Base-by-base conservation (phyloP, 2,888 invertebrate genomes). In the Mystacides longicornis region DNA sequence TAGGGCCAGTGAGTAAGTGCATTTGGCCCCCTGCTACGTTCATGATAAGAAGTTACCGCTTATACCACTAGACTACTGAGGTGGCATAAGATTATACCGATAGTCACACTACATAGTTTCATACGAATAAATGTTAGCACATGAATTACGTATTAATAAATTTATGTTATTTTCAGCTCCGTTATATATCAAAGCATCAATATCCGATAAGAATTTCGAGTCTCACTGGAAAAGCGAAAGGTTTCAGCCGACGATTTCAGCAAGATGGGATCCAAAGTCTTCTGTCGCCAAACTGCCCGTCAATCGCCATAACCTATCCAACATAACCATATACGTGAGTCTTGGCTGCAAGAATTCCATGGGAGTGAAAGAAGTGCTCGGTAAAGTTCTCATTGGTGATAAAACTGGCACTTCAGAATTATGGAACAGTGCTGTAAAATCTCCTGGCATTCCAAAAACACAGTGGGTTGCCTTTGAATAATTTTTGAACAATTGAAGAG, bases 101-200 rank as follows among this genome's bases (percentile, higher is more conserved):
- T n/a, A n/a, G n/a, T n/a, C n/a, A n/a, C n/a, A n/a, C n/a, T n/a
- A n/a, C n/a, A n/a, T n/a, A n/a, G n/a, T n/a, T n/a, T n/a, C n/a
- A n/a, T n/a, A n/a, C n/a, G n/a, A n/a, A n/a, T n/a, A n/a, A n/a
- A n/a, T n/a, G n/a, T n/a, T n/a, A n/a, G n/a, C n/a, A n/a, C n/a
- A n/a, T n/a, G n/a, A n/a, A 43, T 27, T 7, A 27, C 5, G 11
- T 27, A 27, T 5, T 27, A 23, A 51, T 9, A 16, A 27, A 23
- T 33, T 4, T 23, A 27, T 50, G 20, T 49, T 49, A 27, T 23
- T 49, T 58, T 57, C 70, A 83, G 82, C 83, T 31, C 84, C 83
- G 52, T 76, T 89, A 64, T 89, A 89, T 67, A 78, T 89, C 60
- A 89, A 89, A 71, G 86, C 89, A 56, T 83, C 85, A 0, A 81